A percentile compares a stretch with the other conserved stretches of the same genome.
These are phyloP conservation scores for Ladona fulva DNA, from an alignment of 1,140 invertebrate genomes.

Conservation along the genomic window DNA sequence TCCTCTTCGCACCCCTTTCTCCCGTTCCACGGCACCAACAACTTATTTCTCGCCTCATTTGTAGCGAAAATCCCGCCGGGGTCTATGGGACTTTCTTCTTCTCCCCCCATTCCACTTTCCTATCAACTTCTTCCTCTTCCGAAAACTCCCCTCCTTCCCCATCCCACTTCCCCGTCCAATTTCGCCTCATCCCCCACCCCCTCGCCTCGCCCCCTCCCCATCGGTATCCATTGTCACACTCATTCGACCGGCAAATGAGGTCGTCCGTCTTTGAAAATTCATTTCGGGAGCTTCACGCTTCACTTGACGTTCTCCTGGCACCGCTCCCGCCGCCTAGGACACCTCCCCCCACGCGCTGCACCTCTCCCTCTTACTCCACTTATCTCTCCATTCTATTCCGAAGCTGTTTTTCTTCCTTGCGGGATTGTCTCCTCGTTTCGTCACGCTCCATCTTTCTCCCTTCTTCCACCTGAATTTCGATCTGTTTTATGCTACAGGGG, in stretches of 20 bases:
- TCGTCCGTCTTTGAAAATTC: slow-evolving; percentile 2
- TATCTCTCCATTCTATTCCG: neutral
- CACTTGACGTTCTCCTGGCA: neutral
- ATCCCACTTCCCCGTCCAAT: neutral
- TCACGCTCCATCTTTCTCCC: neutral
- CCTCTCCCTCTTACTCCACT: neutral
- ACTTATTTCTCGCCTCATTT: slow-evolving; percentile 4
- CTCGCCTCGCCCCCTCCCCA: neutral
- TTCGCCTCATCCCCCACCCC: neutral
- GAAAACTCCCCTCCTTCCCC: neutral
- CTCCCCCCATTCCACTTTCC: neutral
- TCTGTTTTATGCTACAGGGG: too few relatives aligned
- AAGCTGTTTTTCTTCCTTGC: neutral
- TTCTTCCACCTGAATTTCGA: neutral
- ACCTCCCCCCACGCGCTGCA: neutral
- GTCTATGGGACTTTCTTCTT: neutral
- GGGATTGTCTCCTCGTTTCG: neutral
- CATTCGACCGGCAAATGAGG: neutral
- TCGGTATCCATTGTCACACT: neutral
- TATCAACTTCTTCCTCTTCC: neutral
- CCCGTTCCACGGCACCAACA: neutral
- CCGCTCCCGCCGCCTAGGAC: neutral
- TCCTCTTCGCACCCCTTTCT: neutral
- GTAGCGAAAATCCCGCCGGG: neutral
- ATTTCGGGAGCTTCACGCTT: slow-evolving; percentile 5